Base-by-base conservation (phyloP, 2,888 invertebrate species). In the Isotomurus palustris region DNA sequence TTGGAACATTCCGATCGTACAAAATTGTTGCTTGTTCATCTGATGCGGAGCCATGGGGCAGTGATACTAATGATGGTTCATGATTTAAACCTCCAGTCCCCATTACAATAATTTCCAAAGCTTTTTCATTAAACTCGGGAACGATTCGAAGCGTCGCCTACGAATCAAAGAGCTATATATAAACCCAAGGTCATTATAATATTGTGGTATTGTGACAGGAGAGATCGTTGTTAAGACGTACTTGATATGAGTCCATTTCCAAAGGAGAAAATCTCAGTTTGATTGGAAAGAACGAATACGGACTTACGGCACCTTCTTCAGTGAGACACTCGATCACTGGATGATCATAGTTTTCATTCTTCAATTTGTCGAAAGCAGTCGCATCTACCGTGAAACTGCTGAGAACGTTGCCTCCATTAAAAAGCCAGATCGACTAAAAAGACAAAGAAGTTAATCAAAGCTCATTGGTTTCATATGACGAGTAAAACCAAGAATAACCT, bases 251-350 rank as follows among this genome's bases (percentile, higher is more conserved):
- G 1, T 22, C 48, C 24, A 56, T 60, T 43, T 69, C 67, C 32
- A 69, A 29, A 1, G 69, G 69, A 8, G 67, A 62, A 56, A 69
- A 69, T 32, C 60, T 49, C 14, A 69, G 40, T 48, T 66, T 62
- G 27, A 69, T 55, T 17, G 64, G 36, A 19, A 38, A 48, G 65
- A 67, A 69, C 8, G 52, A 52, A 27, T 48, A 57, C 21, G 69
- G 60, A 4, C 47, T 44, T 28, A 64, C 60, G 2, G 52, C 52
- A 10, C 65, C 69, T 29, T 52, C 45, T 19, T 60, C 45, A 14
- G 58, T 69, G 6, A 69, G 28, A 47, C 66, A 67, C 36, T 64
- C 58, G 21, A 69, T 64, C 2, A 64, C 61, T 17, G 52, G 32
- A 47, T 69, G 69, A 1, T 56, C 66, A 53, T 59, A 67, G 45